phyloP scores from a whole-genome alignment of 2,888 invertebrate species.

The Chrysolina oricalcia region DNA sequence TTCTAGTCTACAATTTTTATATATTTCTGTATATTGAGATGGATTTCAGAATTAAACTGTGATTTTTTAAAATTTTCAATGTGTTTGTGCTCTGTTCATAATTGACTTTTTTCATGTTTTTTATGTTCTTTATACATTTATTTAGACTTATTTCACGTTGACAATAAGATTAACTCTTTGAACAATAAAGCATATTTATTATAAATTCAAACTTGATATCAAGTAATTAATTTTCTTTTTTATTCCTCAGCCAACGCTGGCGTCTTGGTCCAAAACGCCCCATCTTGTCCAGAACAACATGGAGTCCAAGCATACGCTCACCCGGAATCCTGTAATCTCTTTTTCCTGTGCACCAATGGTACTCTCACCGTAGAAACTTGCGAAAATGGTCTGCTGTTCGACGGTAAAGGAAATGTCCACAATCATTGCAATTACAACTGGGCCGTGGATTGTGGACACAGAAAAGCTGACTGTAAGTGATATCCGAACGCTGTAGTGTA shows the following conservation, averaged over 20 bases:
- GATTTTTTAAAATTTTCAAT: too few relatives aligned
- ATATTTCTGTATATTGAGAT: too few relatives aligned
- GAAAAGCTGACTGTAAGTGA: constrained; percentile 85
- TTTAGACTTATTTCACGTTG: too few relatives aligned
- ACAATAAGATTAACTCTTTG: too few relatives aligned
- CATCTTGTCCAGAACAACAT: constrained; percentile 86
- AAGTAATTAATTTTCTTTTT: too few relatives aligned
- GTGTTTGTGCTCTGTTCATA: too few relatives aligned
- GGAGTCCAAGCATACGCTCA: constrained; percentile 91
- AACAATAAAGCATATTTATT: too few relatives aligned
- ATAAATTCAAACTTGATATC: too few relatives aligned
- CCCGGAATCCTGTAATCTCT: constrained; percentile 90
- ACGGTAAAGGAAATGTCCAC: constrained; percentile 91
- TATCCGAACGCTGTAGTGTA: not conserved
- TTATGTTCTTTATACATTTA: too few relatives aligned
- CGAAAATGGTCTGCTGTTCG: constrained; percentile 92
- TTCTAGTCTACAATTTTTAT: too few relatives aligned
- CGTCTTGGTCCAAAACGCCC: constrained; percentile 77
- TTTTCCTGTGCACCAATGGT: constrained; percentile 94
- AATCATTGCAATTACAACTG: constrained; percentile 96
- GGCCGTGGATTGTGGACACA: constrained; percentile 90
- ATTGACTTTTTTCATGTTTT: too few relatives aligned
- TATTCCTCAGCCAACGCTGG: constrained; percentile 76
- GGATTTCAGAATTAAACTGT: too few relatives aligned
- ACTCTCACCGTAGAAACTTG: constrained; percentile 92